phyloP scores from a whole-genome alignment of 2,113 vertebrate genomes.

The Cyanoramphus novaezelandiae region DNA sequence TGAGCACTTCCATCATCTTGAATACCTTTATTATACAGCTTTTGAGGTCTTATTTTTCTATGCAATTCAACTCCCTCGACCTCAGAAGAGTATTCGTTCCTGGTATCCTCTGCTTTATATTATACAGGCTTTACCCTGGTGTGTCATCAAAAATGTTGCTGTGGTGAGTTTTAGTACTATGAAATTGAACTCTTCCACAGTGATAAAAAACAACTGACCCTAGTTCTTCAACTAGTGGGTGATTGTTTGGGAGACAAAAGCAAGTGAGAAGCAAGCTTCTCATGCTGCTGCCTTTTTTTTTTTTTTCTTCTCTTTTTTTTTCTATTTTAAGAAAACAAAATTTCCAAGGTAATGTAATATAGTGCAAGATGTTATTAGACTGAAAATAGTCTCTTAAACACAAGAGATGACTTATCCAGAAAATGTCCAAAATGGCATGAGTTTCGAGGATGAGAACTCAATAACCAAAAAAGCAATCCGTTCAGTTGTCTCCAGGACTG shows the following conservation, averaged over 20 bases:
- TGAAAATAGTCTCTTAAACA: background rate
- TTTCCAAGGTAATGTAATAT: background rate
- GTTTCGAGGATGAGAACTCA: background rate
- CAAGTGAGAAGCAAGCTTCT: background rate
- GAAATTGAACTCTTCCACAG: constrained; percentile 26
- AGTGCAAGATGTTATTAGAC: background rate
- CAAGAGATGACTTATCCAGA: background rate
- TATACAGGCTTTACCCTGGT: constrained; percentile 9
- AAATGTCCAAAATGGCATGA: background rate
- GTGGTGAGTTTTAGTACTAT: constrained; percentile 25
- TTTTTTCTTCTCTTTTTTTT: background rate
- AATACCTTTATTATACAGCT: constrained; percentile 33
- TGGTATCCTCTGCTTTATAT: constrained; percentile 34
- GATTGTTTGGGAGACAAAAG: background rate
- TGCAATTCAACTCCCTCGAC: constrained; percentile 50
- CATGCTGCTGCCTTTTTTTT: background rate
- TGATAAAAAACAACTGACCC: constrained; percentile 21
- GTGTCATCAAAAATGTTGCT: constrained; percentile 42
- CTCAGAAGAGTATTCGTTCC: constrained; percentile 27
- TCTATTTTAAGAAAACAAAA: background rate
- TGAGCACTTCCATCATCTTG: constrained; percentile 37
- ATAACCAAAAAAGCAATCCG: background rate
- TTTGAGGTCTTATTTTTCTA: constrained; percentile 57
- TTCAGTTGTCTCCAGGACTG: background rate
- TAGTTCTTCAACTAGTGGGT: background rate